These are phyloP conservation scores for Drosophila nigritarsus DNA, from an alignment of 2,888 invertebrate species.

Conservation along the genomic window DNA sequence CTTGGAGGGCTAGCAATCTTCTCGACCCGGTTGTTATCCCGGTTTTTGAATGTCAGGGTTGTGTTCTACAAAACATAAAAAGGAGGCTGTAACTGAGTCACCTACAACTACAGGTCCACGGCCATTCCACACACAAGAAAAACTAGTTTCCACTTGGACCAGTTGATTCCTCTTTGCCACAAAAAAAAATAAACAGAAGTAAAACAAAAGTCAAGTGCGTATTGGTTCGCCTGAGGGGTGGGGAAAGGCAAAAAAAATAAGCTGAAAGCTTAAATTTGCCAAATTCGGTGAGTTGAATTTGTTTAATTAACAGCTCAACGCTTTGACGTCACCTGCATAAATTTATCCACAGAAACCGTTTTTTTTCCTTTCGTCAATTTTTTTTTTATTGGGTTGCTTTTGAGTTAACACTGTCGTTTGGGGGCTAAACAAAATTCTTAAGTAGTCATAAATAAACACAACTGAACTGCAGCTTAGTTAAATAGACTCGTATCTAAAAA, in stretches of 20 bases:
- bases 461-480: conserved; percentile 68
- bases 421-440: conserved; percentile 55
- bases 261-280: conserved; percentile 46
- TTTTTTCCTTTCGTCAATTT: conserved; percentile 22
- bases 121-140: conserved; percentile 6
- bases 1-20: conserved; percentile 40
- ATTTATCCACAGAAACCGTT: conserved; percentile 44
- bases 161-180: conserved; percentile 12
- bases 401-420: conserved; percentile 66
- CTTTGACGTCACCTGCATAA: conserved; percentile 75
- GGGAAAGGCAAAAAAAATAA: conserved; percentile 1
- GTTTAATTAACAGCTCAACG: conserved; percentile 66
- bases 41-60: conserved; percentile 71
- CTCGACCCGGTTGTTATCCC: conserved; percentile 22
- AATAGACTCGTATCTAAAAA: conserved; percentile 43
- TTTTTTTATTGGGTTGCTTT: conserved; percentile 27
- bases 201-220: conserved; percentile 36
- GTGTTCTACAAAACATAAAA: conserved; percentile 59
- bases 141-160: conserved; percentile 42
- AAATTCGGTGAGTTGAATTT: conserved; percentile 60
- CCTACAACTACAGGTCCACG: conserved; percentile 59
- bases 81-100: conserved; percentile 52
- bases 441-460: conserved; percentile 77
- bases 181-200: neutral
- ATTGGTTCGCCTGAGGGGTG: neutral